Base-by-base conservation (phyloP, 2,113 vertebrate genomes). In the Donacobius atricapilla region DNA sequence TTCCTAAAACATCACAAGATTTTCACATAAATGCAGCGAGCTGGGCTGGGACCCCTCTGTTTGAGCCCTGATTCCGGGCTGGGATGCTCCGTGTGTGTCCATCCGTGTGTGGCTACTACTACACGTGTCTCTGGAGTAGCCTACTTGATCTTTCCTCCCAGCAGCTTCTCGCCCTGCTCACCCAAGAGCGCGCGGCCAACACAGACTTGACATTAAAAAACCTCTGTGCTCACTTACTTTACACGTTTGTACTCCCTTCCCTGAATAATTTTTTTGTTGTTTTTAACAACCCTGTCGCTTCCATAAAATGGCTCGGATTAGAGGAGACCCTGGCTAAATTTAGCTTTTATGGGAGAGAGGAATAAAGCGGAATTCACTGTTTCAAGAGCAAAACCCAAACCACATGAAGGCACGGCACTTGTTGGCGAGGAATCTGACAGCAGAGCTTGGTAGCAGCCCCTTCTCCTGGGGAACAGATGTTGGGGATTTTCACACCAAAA, bases 331-430 rank as follows among this genome's bases (percentile, higher is more conserved):
- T 92, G 95, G 97, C 97, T 98, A 98, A 98, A 98, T 98, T 98
- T 98, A 98, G 97, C 97, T 98, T 98, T 98, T 98, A 98, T 98
- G 96, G 97, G 97, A 96, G 97, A 95, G 96, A 97, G 96, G 97
- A 94, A 97, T 98, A 98, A 98, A 98, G 97, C 96, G 97, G 97
- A 97, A 98, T 97, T 98, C 98, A 98, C 97, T 96, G 97, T 97
- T 98, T 98, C 96, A 98, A 98, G 97, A 97, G 97, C 97, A 95
- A 98, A 98, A 98, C 98, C 97, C 95, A 97, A 98, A 98, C 98
- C 98, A 98, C 98, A 98, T 98, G 98, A 98, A 98, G 98, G 96
- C 90, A 96, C 81, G 95, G 93, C 96, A 90, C 88, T 96, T 87
- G 96, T 96, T 98, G 98, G 97, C 97, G 89, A 97, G 97, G 92